phyloP scores from a whole-genome alignment of 2,888 invertebrate species.

The Phlogophora meticulosa region DNA sequence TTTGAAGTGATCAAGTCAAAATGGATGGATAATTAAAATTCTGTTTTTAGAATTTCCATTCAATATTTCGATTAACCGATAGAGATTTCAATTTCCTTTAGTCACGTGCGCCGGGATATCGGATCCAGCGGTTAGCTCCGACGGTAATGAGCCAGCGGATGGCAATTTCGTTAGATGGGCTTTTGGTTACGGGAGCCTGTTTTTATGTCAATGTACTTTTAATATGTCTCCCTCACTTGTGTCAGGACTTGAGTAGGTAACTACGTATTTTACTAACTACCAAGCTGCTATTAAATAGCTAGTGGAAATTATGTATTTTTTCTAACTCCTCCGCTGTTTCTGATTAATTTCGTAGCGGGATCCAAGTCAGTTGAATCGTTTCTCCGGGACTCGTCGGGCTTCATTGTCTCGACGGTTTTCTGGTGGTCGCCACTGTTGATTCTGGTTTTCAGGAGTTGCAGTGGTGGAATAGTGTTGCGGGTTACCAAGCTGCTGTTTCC shows the following conservation, averaged over 20 bases:
- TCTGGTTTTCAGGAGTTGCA: no score
- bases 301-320: no score
- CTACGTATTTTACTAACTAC: conserved; percentile 67
- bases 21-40: conserved; percentile 76
- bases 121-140: conserved; percentile 88
- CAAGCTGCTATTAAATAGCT: no score
- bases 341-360: no score
- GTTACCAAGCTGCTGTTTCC: conserved; percentile 22
- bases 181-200: conserved; percentile 85
- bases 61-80: conserved; percentile 90
- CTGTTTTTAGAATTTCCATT: conserved; percentile 80
- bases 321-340: no score
- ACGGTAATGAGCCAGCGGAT: conserved; percentile 89
- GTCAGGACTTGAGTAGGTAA: conserved; percentile 67
- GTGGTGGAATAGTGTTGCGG: no score
- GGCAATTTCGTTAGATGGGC: conserved; percentile 89
- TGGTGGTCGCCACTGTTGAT: no score
- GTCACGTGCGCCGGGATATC: conserved; percentile 90
- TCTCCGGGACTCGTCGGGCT: no score
- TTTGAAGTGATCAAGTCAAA: conserved; percentile 51
- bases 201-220: conserved; percentile 86
- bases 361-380: no score
- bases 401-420: no score
- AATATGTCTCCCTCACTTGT: conserved; percentile 78
- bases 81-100: conserved; percentile 91